These are phyloP conservation scores for Trochalopteron elliotii DNA, from an alignment of 2,113 vertebrate species.

Conservation along the genomic window DNA sequence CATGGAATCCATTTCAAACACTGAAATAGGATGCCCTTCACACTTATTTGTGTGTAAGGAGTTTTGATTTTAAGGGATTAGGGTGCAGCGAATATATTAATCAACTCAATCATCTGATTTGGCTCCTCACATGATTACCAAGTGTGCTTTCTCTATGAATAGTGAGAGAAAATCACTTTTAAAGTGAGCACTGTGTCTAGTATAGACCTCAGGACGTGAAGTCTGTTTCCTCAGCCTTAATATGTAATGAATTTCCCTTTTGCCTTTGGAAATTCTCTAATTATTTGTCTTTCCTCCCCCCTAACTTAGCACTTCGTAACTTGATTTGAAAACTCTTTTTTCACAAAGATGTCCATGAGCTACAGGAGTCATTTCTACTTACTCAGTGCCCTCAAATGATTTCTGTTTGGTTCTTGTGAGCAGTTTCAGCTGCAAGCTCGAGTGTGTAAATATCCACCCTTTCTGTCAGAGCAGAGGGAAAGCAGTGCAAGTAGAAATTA, in stretches of 20 bases:
- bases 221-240: not conserved
- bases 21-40: not conserved
- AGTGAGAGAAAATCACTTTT: not conserved
- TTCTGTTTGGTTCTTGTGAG: not conserved
- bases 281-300: rapidly evolving
- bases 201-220: not conserved
- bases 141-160: not conserved
- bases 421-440: not conserved
- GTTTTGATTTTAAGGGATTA: not conserved
- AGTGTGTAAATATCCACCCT: not conserved
- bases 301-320: not conserved
- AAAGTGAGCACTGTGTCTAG: not conserved
- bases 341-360: not conserved
- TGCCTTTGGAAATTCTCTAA: not conserved
- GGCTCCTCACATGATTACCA: not conserved
- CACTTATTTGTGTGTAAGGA: not conserved
- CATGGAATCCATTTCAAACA: not conserved
- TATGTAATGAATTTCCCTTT: not conserved
- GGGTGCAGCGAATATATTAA: not conserved
- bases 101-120: not conserved
- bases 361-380: not conserved
- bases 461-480: not conserved
- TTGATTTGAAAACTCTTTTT: not conserved
- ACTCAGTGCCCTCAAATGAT: not conserved
- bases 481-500: not conserved